Evolutionary conservation across 2,113 vertebrate species (phyloP), one percentile per base, ranked within the genome.

Genomic region (Sylvilagus bachmani): DNA sequence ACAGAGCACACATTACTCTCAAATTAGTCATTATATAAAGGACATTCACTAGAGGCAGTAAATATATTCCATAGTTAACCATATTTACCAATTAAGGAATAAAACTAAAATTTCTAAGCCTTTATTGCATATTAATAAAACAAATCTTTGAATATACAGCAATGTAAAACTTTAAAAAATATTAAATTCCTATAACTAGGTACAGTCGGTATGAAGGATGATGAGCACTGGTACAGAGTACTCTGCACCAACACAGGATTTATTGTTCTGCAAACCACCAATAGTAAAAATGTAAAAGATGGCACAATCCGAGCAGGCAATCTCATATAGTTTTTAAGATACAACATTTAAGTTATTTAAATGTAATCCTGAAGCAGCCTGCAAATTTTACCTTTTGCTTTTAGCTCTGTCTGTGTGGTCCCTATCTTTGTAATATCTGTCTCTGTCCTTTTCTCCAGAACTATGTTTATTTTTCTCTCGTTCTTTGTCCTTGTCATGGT

Each of bases 61-160:
- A 98, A 98, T 97, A 98, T 97, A 98, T 75, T 97, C 97, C 96
- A 97, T 96, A 98, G 96, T 98, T 96, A 97, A 98, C 97, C 96
- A 98, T 97, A 97, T 97, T 97, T 94, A 96, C 98, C 97, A 98
- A 98, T 98, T 98, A 98, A 97, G 90, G 83, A 97, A 97, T 93
- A 97, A 98, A 98, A 97, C 96, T 97, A 98, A 98, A 98, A 97
- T 95, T 97, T 98, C 97, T 98, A 98, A 98, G 97, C 96, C 64
- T 98, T 98, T 99, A 99, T 98, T 98, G 98, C 98, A 98, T 98
- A 98, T 98, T 44, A 98, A 98, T 98, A 98, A 98, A 98, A 97
- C 97, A 98, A 98, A 98, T 98, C 93, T 98, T 98, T 98, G 97
- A 97, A 98, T 98, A 98, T 98, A 98, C 97, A 98, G 98, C 98